Conservation (phyloP, 2,113 vertebrate species). For the Petrocephalus microphthalmus region DNA sequence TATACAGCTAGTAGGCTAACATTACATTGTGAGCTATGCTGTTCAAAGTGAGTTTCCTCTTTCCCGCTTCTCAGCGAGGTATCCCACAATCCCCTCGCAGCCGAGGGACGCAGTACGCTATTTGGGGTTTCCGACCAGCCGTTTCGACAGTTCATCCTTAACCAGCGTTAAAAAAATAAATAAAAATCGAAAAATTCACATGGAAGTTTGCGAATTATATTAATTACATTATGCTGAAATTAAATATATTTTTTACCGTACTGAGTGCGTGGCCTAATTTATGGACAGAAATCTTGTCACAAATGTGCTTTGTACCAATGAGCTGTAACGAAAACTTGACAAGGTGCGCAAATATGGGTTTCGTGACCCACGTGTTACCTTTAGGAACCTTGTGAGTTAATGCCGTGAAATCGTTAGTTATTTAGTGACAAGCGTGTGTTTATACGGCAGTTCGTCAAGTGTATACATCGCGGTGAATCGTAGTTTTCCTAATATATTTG, state of each 20-base stretch:
- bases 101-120: background rate
- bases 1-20: background rate
- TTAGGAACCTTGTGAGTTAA: background rate
- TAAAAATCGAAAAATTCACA: background rate
- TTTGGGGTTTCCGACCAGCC: background rate
- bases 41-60: conserved; percentile 28
- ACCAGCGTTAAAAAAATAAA: background rate
- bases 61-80: conserved; percentile 47
- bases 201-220: background rate
- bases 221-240: background rate
- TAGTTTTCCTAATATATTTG: background rate
- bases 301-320: conserved; percentile 44
- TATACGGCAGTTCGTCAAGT: background rate
- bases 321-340: background rate
- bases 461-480: background rate
- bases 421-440: background rate
- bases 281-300: background rate
- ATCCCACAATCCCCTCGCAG: background rate
- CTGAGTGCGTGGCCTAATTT: background rate
- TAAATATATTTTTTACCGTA: background rate
- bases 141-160: conserved; percentile 35
- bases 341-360: conserved; percentile 16
- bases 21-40: background rate
- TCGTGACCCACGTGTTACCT: background rate
- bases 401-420: background rate